Percentiles rank a stretch among this genome's conserved stretches.
Conservation (phyloP, 1,140 invertebrate species). For the Chironomus tepperi region DNA sequence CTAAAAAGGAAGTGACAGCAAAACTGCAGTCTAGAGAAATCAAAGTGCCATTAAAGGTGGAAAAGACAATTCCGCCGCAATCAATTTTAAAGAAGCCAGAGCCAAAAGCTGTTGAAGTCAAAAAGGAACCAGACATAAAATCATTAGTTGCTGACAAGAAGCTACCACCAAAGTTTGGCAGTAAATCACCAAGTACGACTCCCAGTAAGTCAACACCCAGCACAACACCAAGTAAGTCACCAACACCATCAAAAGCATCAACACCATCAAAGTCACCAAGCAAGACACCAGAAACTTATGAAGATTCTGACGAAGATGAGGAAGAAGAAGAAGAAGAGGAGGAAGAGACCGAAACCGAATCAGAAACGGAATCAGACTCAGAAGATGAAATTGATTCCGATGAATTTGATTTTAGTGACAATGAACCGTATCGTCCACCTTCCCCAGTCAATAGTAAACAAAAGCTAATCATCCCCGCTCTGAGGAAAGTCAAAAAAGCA, state of each 20-base stretch:
- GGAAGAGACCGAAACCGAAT: conserved; percentile 34
- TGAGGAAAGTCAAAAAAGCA: not conserved
- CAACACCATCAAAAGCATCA: conserved; percentile 25
- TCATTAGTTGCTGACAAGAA: conserved; percentile 24
- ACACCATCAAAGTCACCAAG: conserved; percentile 7
- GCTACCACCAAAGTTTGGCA: not conserved
- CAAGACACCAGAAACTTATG: conserved; percentile 30
- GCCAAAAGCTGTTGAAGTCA: not conserved
- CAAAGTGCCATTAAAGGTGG: conserved; percentile 26
- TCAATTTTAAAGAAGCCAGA: conserved; percentile 16
- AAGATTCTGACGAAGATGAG: conserved; percentile 36
- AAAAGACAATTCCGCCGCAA: conserved; percentile 16
- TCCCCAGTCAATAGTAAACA: conserved; percentile 26
- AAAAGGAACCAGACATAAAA: conserved; percentile 30
- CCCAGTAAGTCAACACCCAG: conserved; percentile 22
- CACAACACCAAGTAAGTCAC: conserved; percentile 24
- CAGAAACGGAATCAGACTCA: conserved; percentile 34
- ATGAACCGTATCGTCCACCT: conserved; percentile 30
- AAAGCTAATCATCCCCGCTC: conserved; percentile 1
- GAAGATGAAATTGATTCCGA: conserved; percentile 26
- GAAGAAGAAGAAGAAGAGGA: conserved; percentile 32
- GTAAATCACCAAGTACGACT: conserved; percentile 23
- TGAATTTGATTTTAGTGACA: conserved; percentile 26
- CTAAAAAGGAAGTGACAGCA: conserved; percentile 1
- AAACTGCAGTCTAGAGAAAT: conserved; percentile 27